Evolutionary conservation across 2,888 invertebrate species (phyloP).

Genomic region (Orthosia gracilis): DNA sequence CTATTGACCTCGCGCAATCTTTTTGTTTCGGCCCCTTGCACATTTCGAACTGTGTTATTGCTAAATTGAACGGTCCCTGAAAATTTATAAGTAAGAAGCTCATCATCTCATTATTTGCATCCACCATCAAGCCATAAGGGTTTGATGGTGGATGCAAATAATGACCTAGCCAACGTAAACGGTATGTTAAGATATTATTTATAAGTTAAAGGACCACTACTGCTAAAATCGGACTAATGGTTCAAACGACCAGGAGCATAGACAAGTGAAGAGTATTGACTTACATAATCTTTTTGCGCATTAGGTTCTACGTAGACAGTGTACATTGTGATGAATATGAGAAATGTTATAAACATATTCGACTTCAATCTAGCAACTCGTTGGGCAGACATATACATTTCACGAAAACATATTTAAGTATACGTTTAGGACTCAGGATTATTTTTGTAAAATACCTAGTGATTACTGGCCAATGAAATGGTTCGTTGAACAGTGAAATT

Average conservation of each 20-base stretch:
- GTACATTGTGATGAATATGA: conserved; percentile 23
- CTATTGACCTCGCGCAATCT: conserved; percentile 42
- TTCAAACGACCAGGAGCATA: neutral
- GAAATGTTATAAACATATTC: conserved; percentile 37
- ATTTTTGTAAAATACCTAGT: conserved; percentile 4
- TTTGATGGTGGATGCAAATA: too few species aligned
- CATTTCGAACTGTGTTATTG: conserved; percentile 31
- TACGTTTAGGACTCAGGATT: neutral
- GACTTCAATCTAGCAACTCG: neutral
- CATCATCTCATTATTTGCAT: neutral
- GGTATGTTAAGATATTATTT: neutral
- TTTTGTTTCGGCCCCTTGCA: conserved; percentile 53
- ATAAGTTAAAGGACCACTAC: neutral
- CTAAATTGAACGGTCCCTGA: conserved; percentile 47
- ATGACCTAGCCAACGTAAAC: neutral
- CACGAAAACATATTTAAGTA: neutral
- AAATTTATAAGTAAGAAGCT: conserved; percentile 2
- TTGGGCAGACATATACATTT: neutral
- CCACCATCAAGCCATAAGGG: too few species aligned
- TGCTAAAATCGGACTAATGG: neutral
- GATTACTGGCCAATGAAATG: conserved; percentile 38
- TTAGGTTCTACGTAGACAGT: conserved; percentile 16
- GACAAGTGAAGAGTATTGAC: conserved; percentile 5
- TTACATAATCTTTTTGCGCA: conserved; percentile 47
- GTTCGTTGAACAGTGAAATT: conserved; percentile 54